Conservation (phyloP, 2,888 invertebrate species). For the Aleiodes testaceus region DNA sequence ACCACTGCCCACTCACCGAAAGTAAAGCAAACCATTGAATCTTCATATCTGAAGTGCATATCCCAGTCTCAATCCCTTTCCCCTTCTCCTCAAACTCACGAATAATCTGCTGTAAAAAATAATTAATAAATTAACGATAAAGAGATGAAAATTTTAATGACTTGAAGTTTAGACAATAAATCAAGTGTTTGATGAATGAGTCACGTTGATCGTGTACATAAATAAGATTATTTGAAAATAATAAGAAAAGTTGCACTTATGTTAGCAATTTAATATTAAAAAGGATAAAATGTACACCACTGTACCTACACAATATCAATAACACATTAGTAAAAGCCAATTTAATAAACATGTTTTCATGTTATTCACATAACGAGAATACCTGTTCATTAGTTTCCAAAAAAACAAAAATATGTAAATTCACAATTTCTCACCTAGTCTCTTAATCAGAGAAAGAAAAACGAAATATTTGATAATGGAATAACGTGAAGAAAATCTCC, state of each 20-base stretch:
- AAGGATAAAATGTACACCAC: neutral
- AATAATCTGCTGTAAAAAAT: constrained; percentile 21
- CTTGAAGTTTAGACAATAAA: constrained; percentile 39
- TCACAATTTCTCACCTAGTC: constrained; percentile 30
- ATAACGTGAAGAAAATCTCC: neutral
- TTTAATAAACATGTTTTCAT: neutral
- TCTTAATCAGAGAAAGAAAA: constrained; percentile 8
- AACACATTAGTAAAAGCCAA: constrained; percentile 27
- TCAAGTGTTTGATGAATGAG: constrained; percentile 21
- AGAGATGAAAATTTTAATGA: constrained; percentile 14
- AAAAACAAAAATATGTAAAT: constrained; percentile 23
- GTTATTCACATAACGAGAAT: neutral
- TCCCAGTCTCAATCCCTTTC: constrained; percentile 19
- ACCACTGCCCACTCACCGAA: constrained; percentile 30
- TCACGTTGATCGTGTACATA: constrained; percentile 19
- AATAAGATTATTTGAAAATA: neutral
- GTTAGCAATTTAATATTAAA: too few relatives aligned
- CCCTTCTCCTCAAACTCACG: neutral
- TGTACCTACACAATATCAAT: constrained; percentile 38
- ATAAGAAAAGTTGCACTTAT: neutral
- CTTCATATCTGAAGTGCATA: constrained; percentile 39
- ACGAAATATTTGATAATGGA: neutral
- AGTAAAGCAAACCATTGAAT: constrained; percentile 7
- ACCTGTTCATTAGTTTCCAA: neutral
- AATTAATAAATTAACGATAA: neutral